Conservation (phyloP, 2,888 invertebrate genomes). For the Ophion ellenae region DNA sequence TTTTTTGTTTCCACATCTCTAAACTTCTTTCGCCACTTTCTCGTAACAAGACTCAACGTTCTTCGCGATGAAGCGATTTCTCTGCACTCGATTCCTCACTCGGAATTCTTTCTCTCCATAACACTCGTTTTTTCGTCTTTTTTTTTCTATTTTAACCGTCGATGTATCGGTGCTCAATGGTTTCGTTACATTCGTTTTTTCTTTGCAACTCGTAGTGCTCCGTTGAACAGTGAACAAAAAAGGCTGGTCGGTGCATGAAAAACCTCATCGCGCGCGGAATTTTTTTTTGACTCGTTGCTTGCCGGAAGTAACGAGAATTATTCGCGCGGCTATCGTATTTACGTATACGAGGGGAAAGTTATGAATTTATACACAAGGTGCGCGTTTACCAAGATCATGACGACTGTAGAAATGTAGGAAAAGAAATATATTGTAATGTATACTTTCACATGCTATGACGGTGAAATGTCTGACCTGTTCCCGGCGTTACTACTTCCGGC, state of each 20-base stretch:
- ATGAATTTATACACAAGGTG: constrained; percentile 50
- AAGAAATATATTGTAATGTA: neutral
- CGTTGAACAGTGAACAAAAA: constrained; percentile 52
- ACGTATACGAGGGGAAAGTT: neutral
- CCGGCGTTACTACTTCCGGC: constrained; percentile 32
- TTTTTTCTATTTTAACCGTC: constrained; percentile 29
- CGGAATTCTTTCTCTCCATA: constrained; percentile 17
- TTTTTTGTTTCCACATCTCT: constrained; percentile 62
- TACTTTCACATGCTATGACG: constrained; percentile 33
- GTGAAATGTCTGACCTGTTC: constrained; percentile 45
- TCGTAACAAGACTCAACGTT: constrained; percentile 42
- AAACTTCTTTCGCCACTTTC: constrained; percentile 46
- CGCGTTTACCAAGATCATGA: constrained; percentile 68
- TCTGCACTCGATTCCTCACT: constrained; percentile 5
- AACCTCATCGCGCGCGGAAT: neutral
- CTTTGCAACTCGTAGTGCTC: constrained; percentile 45
- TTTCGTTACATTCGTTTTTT: constrained; percentile 39
- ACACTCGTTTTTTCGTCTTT: constrained; percentile 29
- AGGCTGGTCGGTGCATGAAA: constrained; percentile 49
- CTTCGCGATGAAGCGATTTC: neutral
- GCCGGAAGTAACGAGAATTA: constrained; percentile 13
- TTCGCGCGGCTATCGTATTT: neutral
- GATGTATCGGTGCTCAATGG: constrained; percentile 38
- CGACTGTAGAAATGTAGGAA: constrained; percentile 63
- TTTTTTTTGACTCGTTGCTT: constrained; percentile 11